Percentiles rank a stretch among this genome's conserved stretches.
phyloP scores from a whole-genome alignment of 2,888 invertebrate species.

The Tanytarsus gracilentus region DNA sequence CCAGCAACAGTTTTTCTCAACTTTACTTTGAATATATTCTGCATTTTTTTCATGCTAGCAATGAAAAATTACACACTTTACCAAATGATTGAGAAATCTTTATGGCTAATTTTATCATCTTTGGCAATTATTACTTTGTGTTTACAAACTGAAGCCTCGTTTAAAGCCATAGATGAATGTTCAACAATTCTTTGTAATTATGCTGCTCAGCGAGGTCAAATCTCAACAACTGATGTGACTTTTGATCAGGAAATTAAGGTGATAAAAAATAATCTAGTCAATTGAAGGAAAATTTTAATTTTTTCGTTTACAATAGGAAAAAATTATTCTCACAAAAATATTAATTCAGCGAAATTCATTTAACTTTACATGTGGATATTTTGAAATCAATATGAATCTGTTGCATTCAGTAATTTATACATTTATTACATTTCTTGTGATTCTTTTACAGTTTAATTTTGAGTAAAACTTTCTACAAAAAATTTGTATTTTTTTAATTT shows the following conservation, averaged over 20 bases:
- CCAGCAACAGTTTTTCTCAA: constrained; percentile 11
- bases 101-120: constrained; percentile 6
- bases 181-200: not conserved
- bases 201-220: not conserved
- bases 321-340: constrained; percentile 11
- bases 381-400: constrained; percentile 13
- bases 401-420: constrained; percentile 14
- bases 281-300: not conserved
- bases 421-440: constrained; percentile 9
- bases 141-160: not conserved
- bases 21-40: constrained; percentile 13
- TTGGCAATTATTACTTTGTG: constrained; percentile 3
- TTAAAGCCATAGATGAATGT: constrained; percentile 12
- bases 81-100: constrained; percentile 16
- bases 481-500: not conserved
- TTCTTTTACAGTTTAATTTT: constrained; percentile 16
- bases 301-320: not conserved
- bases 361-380: constrained; percentile 14
- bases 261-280: no score
- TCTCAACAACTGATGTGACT: not conserved
- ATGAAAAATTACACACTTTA: constrained; percentile 18
- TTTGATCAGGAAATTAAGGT: constrained; percentile 19
- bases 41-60: constrained; percentile 12
- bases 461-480: no score
- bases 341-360: constrained; percentile 11